Evolutionary conservation across 2,797 vertebrate species (phyloP).

Genomic region (Otolemur crassicaudatus): DNA sequence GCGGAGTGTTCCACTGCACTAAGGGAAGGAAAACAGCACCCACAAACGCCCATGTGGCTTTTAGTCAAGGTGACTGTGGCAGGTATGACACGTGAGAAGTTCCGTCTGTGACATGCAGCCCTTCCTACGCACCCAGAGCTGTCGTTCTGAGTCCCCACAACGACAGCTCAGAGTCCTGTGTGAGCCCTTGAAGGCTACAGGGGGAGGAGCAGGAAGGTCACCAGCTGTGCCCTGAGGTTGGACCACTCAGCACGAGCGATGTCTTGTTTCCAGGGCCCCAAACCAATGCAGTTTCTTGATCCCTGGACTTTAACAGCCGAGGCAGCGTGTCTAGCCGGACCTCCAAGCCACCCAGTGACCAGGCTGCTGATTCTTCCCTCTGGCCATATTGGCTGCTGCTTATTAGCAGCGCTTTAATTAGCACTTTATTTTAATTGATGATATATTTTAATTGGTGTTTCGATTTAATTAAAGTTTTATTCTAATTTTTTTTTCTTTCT

Average conservation of each 20-base stretch:
- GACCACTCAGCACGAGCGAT: background rate
- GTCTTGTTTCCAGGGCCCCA: background rate
- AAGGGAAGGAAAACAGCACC: background rate
- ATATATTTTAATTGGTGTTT: constrained; percentile 70
- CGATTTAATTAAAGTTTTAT: constrained; percentile 75
- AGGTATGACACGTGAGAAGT: background rate
- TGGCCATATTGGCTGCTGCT: background rate
- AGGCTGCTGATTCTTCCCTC: background rate
- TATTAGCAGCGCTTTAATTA: constrained; percentile 65
- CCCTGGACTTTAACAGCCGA: background rate
- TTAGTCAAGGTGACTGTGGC: background rate
- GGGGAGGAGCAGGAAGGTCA: background rate
- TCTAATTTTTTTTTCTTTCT: constrained; percentile 62
- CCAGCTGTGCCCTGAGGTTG: background rate
- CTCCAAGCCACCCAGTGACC: background rate
- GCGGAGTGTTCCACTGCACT: background rate
- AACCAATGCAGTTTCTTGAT: background rate
- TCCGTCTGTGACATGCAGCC: background rate
- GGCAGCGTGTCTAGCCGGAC: accelerated
- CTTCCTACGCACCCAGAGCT: background rate
- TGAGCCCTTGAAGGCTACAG: background rate
- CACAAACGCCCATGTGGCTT: background rate
- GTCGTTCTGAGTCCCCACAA: background rate
- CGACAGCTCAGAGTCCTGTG: background rate
- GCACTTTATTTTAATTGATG: constrained; percentile 68